Conservation (phyloP, 2,888 invertebrate species). For the Brenthis ino region DNA sequence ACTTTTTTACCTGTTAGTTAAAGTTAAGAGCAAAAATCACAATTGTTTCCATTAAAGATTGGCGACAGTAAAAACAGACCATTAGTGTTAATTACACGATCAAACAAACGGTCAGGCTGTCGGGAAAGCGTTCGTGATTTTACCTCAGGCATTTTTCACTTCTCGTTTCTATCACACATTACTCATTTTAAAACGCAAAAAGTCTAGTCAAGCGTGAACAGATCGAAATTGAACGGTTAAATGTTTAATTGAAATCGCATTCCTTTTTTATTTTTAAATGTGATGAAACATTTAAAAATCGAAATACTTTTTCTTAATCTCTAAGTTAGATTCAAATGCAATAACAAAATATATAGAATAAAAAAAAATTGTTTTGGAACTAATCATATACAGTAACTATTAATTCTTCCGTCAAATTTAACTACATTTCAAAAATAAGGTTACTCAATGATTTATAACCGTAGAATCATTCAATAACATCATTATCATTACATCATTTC, state of each 20-base stretch:
- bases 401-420: too few species aligned
- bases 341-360: too few species aligned
- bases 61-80: conserved; percentile 22
- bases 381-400: too few species aligned
- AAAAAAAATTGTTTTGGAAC: too few species aligned
- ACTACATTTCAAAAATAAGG: too few species aligned
- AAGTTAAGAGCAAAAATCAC: background rate
- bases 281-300: background rate
- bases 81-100: conserved; percentile 34
- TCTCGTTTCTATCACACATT: conserved; percentile 23
- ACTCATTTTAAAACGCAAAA: conserved; percentile 20
- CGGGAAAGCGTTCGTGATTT: conserved; percentile 29
- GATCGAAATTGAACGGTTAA: conserved; percentile 11
- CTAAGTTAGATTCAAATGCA: too few species aligned
- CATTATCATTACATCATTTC: too few species aligned
- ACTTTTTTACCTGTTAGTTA: background rate
- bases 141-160: conserved; percentile 24
- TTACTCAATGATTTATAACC: too few species aligned
- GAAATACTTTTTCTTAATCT: too few species aligned
- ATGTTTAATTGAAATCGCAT: background rate
- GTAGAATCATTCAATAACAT: too few species aligned
- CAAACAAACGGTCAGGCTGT: conserved; percentile 16
- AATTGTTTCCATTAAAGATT: conserved; percentile 17
- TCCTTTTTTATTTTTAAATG: background rate
- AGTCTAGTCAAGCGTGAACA: conserved; percentile 19